Conservation (phyloP, 30 jellyfish, hydroid and myxozoan species). For the Mastigias papua region DNA sequence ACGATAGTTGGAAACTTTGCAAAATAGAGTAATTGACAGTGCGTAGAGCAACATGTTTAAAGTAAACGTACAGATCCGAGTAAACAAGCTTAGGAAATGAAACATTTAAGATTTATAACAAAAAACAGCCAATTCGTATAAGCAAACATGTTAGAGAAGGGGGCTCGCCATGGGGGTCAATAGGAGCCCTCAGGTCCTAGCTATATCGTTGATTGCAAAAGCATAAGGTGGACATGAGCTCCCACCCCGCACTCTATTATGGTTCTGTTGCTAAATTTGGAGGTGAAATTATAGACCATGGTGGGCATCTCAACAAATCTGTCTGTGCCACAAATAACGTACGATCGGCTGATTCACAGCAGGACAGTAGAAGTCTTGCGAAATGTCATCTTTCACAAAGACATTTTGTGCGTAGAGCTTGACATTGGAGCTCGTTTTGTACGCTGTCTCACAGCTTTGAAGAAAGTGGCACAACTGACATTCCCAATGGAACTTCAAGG, state of each 20-base stretch:
- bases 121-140: too few relatives aligned
- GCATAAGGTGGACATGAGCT: too few relatives aligned
- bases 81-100: too few relatives aligned
- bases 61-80: too few relatives aligned
- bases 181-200: too few relatives aligned
- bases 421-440: neutral
- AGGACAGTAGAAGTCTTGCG: conserved; percentile 15
- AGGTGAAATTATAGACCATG: neutral
- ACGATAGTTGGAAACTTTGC: too few relatives aligned
- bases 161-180: too few relatives aligned
- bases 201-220: too few relatives aligned
- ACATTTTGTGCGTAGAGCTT: neutral
- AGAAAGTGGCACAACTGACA: neutral
- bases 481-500: conserved; percentile 27
- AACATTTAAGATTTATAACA: too few relatives aligned
- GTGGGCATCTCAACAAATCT: neutral
- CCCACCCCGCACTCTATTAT: neutral
- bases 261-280: neutral
- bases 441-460: neutral
- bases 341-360: conserved; percentile 17
- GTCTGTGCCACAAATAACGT: conserved; percentile 1
- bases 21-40: too few relatives aligned
- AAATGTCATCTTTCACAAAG: neutral
- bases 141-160: too few relatives aligned
- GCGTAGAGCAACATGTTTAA: too few relatives aligned